A percentile compares a stretch with the other conserved stretches of the same genome.
Evolutionary conservation across 2,113 vertebrate species (phyloP).

Genomic region (Xerus inauris): DNA sequence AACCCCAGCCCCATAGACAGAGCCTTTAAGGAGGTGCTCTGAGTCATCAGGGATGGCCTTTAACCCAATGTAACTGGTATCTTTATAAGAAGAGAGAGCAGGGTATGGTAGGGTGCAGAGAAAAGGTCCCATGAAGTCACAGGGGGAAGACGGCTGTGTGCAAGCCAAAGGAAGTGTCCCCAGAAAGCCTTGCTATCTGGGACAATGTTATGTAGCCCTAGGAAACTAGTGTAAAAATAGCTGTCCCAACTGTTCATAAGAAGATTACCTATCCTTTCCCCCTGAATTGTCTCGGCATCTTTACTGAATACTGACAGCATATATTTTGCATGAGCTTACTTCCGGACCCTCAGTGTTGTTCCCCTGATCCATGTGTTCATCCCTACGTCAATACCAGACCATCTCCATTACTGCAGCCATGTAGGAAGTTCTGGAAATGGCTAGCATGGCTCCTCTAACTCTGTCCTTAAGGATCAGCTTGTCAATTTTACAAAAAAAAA

Average conservation of each 20-base stretch:
- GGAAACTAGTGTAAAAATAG: neutral
- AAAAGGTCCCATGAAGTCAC: neutral
- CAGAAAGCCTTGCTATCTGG: neutral
- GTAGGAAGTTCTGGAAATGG: neutral
- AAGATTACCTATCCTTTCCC: neutral
- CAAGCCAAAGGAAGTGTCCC: neutral
- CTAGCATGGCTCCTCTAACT: neutral
- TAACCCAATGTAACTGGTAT: neutral
- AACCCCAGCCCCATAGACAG: too few species aligned
- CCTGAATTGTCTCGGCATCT: neutral
- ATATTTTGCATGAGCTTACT: neutral
- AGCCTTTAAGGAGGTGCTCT: neutral
- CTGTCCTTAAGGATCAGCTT: neutral
- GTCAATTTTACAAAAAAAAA: neutral
- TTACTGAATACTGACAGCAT: neutral
- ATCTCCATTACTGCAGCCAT: neutral
- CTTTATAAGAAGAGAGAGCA: neutral
- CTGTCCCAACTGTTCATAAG: neutral
- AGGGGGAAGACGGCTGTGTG: neutral
- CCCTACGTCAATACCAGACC: neutral
- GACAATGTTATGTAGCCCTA: neutral
- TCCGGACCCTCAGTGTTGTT: neutral
- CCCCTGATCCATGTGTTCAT: neutral
- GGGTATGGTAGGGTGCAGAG: neutral
- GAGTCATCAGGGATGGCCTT: neutral